Evolutionary conservation across 2,797 vertebrate genomes (phyloP).

Genomic region (Enteromius fasciolatus): DNA sequence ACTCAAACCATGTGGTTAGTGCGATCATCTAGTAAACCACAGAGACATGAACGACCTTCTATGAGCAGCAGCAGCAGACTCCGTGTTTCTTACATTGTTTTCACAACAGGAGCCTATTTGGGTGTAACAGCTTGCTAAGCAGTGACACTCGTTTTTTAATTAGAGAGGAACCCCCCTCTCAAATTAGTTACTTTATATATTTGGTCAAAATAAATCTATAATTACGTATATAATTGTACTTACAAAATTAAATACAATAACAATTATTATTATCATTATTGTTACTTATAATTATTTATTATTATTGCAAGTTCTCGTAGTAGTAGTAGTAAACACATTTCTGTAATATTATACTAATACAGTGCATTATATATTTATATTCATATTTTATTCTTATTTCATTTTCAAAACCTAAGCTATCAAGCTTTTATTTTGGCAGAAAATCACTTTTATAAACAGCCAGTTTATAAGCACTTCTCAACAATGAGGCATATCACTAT

Average conservation of each 20-base stretch:
- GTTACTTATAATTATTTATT: not conserved
- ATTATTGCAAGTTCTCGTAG: too few relatives aligned
- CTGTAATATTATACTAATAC: not conserved
- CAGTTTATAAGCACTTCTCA: not conserved
- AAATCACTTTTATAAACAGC: not conserved
- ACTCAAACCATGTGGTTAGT: slow-evolving; percentile 44
- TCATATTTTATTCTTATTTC: not conserved
- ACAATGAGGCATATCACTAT: not conserved
- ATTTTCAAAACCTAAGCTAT: not conserved
- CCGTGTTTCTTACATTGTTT: not conserved
- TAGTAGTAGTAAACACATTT: not conserved
- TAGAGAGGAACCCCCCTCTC: not conserved
- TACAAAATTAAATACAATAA: not conserved
- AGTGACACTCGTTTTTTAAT: not conserved
- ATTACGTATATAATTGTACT: not conserved
- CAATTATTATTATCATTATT: not conserved
- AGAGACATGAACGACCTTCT: not conserved
- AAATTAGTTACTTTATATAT: not conserved
- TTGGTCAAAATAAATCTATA: not conserved
- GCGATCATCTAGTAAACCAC: slow-evolving; percentile 23
- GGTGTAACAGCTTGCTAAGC: not conserved
- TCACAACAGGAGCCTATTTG: not conserved
- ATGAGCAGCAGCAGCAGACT: not conserved
- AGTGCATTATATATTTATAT: not conserved
- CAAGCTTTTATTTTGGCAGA: not conserved